Conservation (phyloP, 2,797 vertebrate genomes). For the Pangasius djambal region DNA sequence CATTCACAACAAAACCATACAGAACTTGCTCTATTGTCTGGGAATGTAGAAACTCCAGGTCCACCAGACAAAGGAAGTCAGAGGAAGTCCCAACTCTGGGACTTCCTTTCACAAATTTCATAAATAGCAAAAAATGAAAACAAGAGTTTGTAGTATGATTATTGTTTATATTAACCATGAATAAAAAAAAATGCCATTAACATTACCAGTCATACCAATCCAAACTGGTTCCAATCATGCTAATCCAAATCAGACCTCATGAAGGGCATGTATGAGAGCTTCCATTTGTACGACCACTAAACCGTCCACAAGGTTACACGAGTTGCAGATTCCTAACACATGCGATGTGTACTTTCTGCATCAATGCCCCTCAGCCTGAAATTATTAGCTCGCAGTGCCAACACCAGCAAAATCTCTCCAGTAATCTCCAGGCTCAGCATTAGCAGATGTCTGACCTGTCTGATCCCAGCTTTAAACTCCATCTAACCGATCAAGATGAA, state of each 20-base stretch:
- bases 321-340: constrained; percentile 12
- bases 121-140: neutral
- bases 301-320: neutral
- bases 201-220: neutral
- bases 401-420: constrained; percentile 14
- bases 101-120: neutral
- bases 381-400: neutral
- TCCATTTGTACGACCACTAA: neutral
- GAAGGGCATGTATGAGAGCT: neutral
- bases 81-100: too few species aligned
- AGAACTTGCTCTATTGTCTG: constrained; percentile 42
- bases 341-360: constrained; percentile 13
- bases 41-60: constrained; percentile 36
- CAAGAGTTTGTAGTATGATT: neutral
- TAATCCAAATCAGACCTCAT: constrained; percentile 5
- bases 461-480: constrained; percentile 43
- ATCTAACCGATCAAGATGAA: neutral
- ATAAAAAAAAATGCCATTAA: neutral
- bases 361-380: neutral
- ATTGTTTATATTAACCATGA: neutral
- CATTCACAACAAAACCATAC: constrained; percentile 36
- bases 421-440: constrained; percentile 32
- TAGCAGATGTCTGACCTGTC: constrained; percentile 34
- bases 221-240: neutral
- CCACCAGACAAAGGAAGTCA: too few species aligned